Base-by-base conservation (phyloP, 2,888 invertebrate genomes). In the Mayetiola destructor region DNA sequence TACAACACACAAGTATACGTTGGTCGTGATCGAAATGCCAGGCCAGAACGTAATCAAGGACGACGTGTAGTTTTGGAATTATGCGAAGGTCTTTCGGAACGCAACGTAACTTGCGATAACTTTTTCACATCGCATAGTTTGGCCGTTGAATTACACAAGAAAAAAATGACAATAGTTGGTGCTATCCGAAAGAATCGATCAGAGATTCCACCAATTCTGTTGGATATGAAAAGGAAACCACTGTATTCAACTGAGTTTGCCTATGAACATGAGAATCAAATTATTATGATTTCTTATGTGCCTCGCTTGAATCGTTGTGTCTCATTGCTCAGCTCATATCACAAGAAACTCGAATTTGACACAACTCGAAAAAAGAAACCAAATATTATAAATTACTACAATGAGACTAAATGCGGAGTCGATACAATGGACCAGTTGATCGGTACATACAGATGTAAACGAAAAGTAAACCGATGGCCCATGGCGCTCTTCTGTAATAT, bases 1-100 rank as follows among this genome's bases (percentile, higher is more conserved):
- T 54, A 54, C 30, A 54, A 57, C 29, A 57, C 21, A 27, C 39
- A 57, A 39, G 29, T 42, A 14, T 58, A 20, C 16, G 23, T 18
- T 55, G 42, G 54, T n/a, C 14, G 52, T 6, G 16, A 48, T 21
- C 35, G 35, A 20, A 30, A 35, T 36, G 10, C 3, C 9, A n/a
- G 20, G 2, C 30, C 32, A 10, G 52, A 57, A 52, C 4, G 27
- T 10, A 57, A 57, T 37, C 52, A 36, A 57, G 52, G 57, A 21
- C 21, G 37, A 36, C 52, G 52, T 21, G 29, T 53, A 18, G 57
- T 57, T n/a, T n/a, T 12, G 23, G 9, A 27, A 12, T 48, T 48
- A 20, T 8, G 8, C 23, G 39, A 53, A 30, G n/a, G 16, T 30
- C 14, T 29, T 23, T 9, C 35, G 3, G 16, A 21, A 16, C 20